Evolutionary conservation across 2,797 vertebrate species (phyloP), one percentile per base, ranked within the genome.

Genomic region (Lemur catta): DNA sequence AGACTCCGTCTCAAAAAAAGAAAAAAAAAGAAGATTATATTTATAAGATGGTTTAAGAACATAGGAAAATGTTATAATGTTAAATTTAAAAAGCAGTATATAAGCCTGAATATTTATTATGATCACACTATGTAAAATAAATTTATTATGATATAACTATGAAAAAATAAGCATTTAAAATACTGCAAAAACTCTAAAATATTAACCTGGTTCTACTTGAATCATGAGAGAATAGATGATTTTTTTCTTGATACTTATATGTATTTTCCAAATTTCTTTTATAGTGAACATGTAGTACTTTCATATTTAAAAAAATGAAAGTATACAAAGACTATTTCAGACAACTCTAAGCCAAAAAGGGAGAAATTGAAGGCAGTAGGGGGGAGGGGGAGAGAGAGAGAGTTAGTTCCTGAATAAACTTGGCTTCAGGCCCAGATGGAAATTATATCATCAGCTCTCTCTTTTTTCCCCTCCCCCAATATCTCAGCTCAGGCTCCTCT

Each of bases 401-500:
- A 82, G 17, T 43, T 30, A 61, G 41, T 86, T 96, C 28, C 43
- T 78, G 65, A 59, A 90, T 46, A 61, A 61, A 84, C 90, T 90
- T 96, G 90, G 95, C 88, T 93, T 89, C 28, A 35, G 84, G 84
- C 89, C 86, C 72, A 78, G 65, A 69, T 71, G 67, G 90, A 95
- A 95, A 93, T 87, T 48, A 55, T 80, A 94, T 92, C 61, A 69
- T 72, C 67, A 71, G 63, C 26, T 88, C 61, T 86, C 59, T 79
- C 17, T 72, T n/a, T 35, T 91, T 76, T 15, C 35, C 69, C 72
- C 75, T 67, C 61, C 81, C 67, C 55, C 61, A 74, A 33, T 46
- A 35, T 72, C 95, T 96, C 87, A 92, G 84, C 84, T 93, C 92
- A 91, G 89, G 55, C 74, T 97, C 92, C 96, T 92, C 92, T 95